Conservation (phyloP, 2,888 invertebrate genomes). For the Melieria omissa region DNA sequence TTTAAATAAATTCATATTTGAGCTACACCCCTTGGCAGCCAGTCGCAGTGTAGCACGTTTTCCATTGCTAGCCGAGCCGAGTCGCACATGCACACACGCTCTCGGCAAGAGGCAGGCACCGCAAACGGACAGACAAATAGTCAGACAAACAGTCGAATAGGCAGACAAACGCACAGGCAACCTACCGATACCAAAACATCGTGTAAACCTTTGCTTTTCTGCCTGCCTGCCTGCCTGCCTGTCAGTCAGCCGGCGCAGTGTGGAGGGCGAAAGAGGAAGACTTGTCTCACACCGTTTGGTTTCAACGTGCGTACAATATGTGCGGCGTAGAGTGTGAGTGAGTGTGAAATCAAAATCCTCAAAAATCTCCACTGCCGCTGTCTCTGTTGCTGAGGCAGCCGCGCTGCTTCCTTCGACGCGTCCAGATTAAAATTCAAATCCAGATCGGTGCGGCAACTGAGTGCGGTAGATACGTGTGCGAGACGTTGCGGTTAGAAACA, state of each 20-base stretch:
- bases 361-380: slow-evolving; percentile 20
- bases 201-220: slow-evolving; percentile 5
- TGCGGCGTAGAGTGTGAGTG: not conserved
- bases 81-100: slow-evolving; percentile 10
- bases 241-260: slow-evolving; percentile 11
- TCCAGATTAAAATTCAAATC: slow-evolving; percentile 18
- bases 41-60: slow-evolving; percentile 35
- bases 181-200: not conserved
- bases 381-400: not conserved
- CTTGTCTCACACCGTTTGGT: slow-evolving; percentile 5
- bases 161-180: slow-evolving; percentile 41
- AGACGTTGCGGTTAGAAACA: not conserved
- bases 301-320: too few relatives aligned
- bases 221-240: slow-evolving; percentile 22
- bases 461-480: not conserved
- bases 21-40: slow-evolving; percentile 28
- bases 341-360: slow-evolving; percentile 28
- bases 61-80: slow-evolving; percentile 33
- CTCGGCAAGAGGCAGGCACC: not conserved
- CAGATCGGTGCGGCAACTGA: slow-evolving; percentile 16
- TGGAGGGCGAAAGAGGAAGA: slow-evolving; percentile 26
- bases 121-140: not conserved
- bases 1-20: slow-evolving; percentile 49
- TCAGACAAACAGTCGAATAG: slow-evolving; percentile 12
- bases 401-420: slow-evolving; percentile 15